These are phyloP conservation scores for Clarias platycephalus DNA, from an alignment of 2,797 vertebrate species.

Conservation along the genomic window DNA sequence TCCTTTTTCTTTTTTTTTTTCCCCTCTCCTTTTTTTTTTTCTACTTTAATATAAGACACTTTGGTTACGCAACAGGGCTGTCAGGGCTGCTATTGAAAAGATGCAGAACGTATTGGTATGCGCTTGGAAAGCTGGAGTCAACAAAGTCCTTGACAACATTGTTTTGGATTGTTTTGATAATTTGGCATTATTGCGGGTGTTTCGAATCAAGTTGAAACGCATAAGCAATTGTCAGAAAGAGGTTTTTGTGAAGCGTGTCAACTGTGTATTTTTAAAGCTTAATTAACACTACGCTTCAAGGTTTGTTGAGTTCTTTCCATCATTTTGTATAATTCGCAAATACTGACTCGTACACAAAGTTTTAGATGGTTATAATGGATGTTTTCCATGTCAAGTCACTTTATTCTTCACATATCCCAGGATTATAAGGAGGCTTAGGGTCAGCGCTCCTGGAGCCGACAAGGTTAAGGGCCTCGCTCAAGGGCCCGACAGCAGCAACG, in stretches of 20 bases:
- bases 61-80: constrained; percentile 34
- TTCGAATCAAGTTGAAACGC: background rate
- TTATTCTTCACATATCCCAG: too few species aligned
- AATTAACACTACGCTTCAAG: background rate
- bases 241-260: background rate
- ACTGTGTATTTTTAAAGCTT: background rate
- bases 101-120: constrained; percentile 33
- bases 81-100: constrained; percentile 21
- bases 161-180: constrained; percentile 30
- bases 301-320: background rate
- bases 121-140: constrained; percentile 24
- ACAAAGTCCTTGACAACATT: constrained; percentile 33
- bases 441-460: too few species aligned
- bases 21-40: background rate
- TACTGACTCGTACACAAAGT: background rate
- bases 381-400: background rate
- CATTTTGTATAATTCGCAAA: background rate
- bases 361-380: background rate
- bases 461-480: too few species aligned
- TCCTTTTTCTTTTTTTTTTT: background rate
- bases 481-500: too few species aligned
- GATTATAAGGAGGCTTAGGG: too few species aligned
- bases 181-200: constrained; percentile 17
- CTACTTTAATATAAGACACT: constrained; percentile 1
- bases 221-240: background rate